These are phyloP conservation scores for Hormaphis cornu DNA, from an alignment of 1,140 invertebrate species.

Conservation along the genomic window DNA sequence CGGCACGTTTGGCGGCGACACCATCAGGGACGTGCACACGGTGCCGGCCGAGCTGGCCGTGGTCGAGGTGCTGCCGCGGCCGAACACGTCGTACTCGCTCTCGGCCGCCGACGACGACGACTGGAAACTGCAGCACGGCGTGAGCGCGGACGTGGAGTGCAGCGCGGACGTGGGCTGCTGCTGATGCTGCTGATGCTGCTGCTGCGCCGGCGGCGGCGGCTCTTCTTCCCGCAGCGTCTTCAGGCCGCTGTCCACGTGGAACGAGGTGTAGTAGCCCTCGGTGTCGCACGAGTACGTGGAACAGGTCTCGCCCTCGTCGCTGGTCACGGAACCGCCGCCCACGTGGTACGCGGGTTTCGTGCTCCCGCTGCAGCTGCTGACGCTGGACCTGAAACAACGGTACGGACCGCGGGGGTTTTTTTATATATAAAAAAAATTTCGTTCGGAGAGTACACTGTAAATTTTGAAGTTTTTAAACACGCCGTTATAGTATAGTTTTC, in stretches of 20 bases:
- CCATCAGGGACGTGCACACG: constrained; percentile 66
- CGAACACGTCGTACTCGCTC: constrained; percentile 81
- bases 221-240: constrained; percentile 76
- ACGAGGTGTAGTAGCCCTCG: constrained; percentile 94
- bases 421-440: not conserved
- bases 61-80: constrained; percentile 70
- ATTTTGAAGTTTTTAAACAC: no score
- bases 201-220: constrained; percentile 34
- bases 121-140: constrained; percentile 47
- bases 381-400: constrained; percentile 49
- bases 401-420: not conserved
- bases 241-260: constrained; percentile 89
- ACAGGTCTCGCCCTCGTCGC: constrained; percentile 80
- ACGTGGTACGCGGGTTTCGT: constrained; percentile 33
- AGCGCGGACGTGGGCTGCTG: constrained; percentile 54
- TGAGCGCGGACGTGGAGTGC: constrained; percentile 52
- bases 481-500: no score
- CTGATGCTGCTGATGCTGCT: constrained; percentile 33
- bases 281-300: constrained; percentile 92
- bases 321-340: constrained; percentile 73
- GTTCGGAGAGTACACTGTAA: no score
- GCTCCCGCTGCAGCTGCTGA: constrained; percentile 50
- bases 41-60: constrained; percentile 82
- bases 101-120: constrained; percentile 49
- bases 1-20: constrained; percentile 49